phyloP scores from a whole-genome alignment of 2,113 vertebrate genomes.

The Mormoops blainvillei region DNA sequence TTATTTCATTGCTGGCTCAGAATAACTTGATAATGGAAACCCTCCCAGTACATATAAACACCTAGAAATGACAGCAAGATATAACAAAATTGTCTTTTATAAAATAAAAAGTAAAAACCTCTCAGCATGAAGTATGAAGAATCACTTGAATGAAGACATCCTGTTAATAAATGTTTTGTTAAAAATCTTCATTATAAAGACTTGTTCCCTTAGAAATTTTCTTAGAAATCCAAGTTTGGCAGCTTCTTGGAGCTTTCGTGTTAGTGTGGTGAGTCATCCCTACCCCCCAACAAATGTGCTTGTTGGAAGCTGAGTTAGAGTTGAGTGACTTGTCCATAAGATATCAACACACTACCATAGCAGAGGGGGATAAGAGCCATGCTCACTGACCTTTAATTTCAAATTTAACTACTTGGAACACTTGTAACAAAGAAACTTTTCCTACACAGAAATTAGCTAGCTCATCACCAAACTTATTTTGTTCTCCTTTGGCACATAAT shows the following conservation, averaged over 20 bases:
- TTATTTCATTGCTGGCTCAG: not conserved
- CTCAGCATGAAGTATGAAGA: not conserved
- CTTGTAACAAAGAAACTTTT: not conserved
- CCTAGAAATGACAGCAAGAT: not conserved
- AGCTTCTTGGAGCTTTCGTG: not conserved
- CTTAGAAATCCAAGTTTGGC: not conserved
- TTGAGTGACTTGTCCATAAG: not conserved
- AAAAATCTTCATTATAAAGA: not conserved
- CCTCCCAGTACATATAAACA: not conserved
- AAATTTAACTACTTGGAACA: not conserved
- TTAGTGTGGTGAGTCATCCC: not conserved
- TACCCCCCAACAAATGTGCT: not conserved
- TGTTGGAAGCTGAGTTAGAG: not conserved
- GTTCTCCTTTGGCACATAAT: not conserved
- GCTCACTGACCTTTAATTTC: not conserved
- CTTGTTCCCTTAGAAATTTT: not conserved
- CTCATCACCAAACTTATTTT: not conserved
- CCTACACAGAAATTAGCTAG: not conserved
- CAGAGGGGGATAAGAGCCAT: not conserved
- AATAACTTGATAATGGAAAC: not conserved
- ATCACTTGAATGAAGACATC: not conserved
- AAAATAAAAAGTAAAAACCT: not conserved
- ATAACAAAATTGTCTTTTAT: not conserved
- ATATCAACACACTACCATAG: not conserved
- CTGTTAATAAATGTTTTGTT: not conserved